Evolutionary conservation across 2,888 invertebrate genomes (phyloP).

Genomic region (Xestia sexstrigata): DNA sequence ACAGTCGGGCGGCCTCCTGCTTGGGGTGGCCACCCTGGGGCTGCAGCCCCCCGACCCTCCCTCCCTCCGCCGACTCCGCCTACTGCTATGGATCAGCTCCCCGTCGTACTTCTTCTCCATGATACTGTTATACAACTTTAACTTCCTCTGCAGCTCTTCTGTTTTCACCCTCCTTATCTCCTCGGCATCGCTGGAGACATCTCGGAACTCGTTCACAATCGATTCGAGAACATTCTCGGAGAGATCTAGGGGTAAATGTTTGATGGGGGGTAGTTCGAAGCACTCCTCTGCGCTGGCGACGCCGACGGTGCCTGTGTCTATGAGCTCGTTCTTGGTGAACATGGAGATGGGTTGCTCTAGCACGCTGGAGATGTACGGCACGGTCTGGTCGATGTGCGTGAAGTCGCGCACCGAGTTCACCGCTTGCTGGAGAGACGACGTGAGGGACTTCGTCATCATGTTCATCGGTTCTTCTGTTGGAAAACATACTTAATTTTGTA

Average conservation of each 20-base stretch:
- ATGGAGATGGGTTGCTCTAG: slow-evolving; percentile 84
- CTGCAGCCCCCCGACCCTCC: slow-evolving; percentile 77
- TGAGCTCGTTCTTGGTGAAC: slow-evolving; percentile 79
- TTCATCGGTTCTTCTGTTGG: slow-evolving; percentile 80
- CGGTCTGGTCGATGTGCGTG: slow-evolving; percentile 82
- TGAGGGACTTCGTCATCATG: slow-evolving; percentile 86
- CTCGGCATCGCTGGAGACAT: slow-evolving; percentile 80
- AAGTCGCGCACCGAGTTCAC: slow-evolving; percentile 86
- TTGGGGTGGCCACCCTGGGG: slow-evolving; percentile 78
- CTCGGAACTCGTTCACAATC: slow-evolving; percentile 85
- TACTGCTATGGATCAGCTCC: slow-evolving; percentile 92
- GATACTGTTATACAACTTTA: slow-evolving; percentile 93
- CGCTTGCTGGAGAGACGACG: slow-evolving; percentile 85
- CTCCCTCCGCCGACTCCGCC: slow-evolving; percentile 81
- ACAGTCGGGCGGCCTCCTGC: slow-evolving; percentile 67
- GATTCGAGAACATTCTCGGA: slow-evolving; percentile 84
- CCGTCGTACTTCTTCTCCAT: slow-evolving; percentile 94
- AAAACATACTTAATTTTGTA: slow-evolving; percentile 24
- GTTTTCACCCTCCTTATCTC: slow-evolving; percentile 78
- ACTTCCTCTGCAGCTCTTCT: slow-evolving; percentile 86
- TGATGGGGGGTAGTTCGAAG: slow-evolving; percentile 92
- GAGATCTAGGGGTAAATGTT: slow-evolving; percentile 86
- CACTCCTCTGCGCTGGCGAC: slow-evolving; percentile 93
- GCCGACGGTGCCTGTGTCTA: slow-evolving; percentile 80
- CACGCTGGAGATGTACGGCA: slow-evolving; percentile 84